Evolutionary conservation across 2,888 invertebrate species (phyloP).

Genomic region (Agriopis marginaria): DNA sequence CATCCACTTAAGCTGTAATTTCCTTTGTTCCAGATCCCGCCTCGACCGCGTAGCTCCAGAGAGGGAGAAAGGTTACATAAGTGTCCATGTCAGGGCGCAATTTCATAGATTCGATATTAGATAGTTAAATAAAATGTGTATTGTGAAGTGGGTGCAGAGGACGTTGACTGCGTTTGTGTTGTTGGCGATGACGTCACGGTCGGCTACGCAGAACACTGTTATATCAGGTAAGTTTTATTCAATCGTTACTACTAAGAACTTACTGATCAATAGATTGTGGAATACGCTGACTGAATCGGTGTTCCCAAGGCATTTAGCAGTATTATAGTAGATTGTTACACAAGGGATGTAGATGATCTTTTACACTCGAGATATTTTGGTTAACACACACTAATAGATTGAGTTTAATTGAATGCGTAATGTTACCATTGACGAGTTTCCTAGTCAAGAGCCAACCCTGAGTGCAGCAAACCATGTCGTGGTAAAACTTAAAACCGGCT

Average conservation of each 20-base stretch:
- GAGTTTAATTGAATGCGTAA: too few species aligned
- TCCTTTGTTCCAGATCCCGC: conserved; percentile 74
- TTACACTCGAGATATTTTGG: too few species aligned
- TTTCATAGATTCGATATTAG: conserved; percentile 55
- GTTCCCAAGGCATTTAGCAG: too few species aligned
- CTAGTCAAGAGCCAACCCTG: too few species aligned
- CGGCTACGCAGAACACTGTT: conserved; percentile 73
- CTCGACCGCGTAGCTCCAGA: conserved; percentile 50
- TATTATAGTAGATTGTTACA: too few species aligned
- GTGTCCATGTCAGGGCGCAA: conserved; percentile 54
- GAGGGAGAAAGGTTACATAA: conserved; percentile 51
- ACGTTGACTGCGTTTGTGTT: conserved; percentile 69
- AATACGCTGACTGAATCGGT: too few species aligned
- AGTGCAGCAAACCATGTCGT: too few species aligned
- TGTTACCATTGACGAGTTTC: too few species aligned
- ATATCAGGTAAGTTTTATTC: conserved; percentile 65
- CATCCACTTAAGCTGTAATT: conserved; percentile 3
- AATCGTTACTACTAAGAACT: neutral
- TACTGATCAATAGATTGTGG: neutral
- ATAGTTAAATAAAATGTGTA: conserved; percentile 65
- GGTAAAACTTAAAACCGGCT: too few species aligned
- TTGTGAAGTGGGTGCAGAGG: conserved; percentile 65
- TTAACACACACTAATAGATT: too few species aligned
- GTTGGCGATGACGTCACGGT: conserved; percentile 70
- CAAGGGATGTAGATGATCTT: too few species aligned